These are phyloP conservation scores for Paralichthys olivaceus DNA, from an alignment of 2,113 vertebrate genomes.

Conservation along the genomic window DNA sequence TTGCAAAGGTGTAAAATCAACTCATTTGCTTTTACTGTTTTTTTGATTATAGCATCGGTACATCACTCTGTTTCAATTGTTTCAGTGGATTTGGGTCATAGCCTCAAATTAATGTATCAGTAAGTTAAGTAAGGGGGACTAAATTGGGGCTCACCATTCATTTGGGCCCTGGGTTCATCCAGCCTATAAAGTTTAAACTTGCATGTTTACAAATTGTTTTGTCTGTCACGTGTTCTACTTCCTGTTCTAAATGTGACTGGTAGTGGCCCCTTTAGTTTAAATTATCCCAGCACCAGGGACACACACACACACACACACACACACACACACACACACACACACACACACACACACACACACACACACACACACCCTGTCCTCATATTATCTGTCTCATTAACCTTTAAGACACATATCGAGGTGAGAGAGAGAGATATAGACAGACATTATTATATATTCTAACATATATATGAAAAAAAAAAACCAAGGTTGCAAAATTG, in stretches of 20 bases:
- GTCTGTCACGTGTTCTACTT: conserved; percentile 66
- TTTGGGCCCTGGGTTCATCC: not conserved
- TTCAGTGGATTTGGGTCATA: not conserved
- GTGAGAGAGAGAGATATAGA: not conserved
- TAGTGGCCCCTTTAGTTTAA: conserved; percentile 72
- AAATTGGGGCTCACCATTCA: not conserved
- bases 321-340: not conserved
- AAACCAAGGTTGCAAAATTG: not conserved
- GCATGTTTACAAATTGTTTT: no score
- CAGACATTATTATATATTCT: no score
- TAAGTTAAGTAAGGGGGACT: not conserved
- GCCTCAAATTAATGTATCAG: not conserved
- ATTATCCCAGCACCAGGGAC: conserved; percentile 68
- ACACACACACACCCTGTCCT: conserved; percentile 36
- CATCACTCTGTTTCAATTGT: not conserved
- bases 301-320: conserved; percentile 15
- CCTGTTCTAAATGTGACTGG: conserved; percentile 71
- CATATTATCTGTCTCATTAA: conserved; percentile 63
- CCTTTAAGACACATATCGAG: conserved; percentile 30
- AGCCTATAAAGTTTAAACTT: not conserved
- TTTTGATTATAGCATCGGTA: no score
- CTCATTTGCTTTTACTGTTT: no score
- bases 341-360: conserved; percentile 10
- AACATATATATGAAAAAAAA: not conserved
- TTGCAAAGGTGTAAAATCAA: no score